Percentiles rank a stretch among this genome's conserved stretches.
These are phyloP conservation scores for Polyommatus icarus DNA, from an alignment of 2,888 invertebrate species.

Conservation along the genomic window DNA sequence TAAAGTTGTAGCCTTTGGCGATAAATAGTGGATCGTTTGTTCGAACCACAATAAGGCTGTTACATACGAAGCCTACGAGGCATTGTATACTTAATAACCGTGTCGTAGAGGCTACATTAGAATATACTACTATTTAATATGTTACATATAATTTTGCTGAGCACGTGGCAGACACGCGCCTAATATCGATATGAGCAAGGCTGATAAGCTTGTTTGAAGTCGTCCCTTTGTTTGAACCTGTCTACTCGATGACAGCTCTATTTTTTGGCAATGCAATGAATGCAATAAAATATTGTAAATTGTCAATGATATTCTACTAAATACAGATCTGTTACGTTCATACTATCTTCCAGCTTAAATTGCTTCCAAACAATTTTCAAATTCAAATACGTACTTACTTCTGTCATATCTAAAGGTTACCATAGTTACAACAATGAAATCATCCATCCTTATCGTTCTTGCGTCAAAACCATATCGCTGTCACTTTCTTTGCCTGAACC, in stretches of 20 bases:
- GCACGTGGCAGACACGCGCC: conserved; percentile 23
- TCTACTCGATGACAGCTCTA: conserved; percentile 35
- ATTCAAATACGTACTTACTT: no score
- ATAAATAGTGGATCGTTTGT: conserved; percentile 48
- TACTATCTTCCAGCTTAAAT: no score
- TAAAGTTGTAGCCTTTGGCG: conserved; percentile 53
- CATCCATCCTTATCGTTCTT: no score
- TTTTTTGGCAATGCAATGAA: not conserved
- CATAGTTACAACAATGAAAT: no score
- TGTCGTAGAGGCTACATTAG: conserved; percentile 20
- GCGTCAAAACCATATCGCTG: no score
- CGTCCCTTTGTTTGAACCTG: conserved; percentile 39
- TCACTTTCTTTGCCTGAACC: no score
- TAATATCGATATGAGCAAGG: conserved; percentile 7
- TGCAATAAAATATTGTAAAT: not conserved
- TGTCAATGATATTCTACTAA: no score
- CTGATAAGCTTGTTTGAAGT: conserved; percentile 39
- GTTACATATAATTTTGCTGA: not conserved
- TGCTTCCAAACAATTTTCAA: no score
- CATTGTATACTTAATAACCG: conserved; percentile 12
- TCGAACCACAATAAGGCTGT: conserved; percentile 33
- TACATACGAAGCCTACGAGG: not conserved
- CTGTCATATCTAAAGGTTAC: no score
- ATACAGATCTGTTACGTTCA: no score
- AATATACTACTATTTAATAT: conserved; percentile 7